phyloP scores from a whole-genome alignment of 2,797 vertebrate species.

The Heterohyrax brucei region DNA sequence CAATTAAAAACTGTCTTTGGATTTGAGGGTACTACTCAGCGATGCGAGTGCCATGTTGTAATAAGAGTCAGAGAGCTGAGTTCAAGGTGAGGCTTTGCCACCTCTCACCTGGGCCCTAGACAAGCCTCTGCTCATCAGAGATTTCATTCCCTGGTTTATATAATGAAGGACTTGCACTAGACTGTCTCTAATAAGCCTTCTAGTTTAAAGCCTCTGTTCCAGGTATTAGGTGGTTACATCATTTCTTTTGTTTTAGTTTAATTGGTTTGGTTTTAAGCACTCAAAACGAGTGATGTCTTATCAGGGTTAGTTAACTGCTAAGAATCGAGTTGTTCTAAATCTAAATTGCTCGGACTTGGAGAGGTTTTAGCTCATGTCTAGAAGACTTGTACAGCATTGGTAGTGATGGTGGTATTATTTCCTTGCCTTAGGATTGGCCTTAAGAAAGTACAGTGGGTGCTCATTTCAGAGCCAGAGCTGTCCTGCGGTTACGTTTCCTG shows the following conservation, averaged over 20 bases:
- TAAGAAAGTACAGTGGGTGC: slow-evolving; percentile 12
- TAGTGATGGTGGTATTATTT: slow-evolving; percentile 32
- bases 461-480: not conserved
- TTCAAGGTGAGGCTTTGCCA: not conserved
- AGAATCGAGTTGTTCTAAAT: slow-evolving; percentile 66
- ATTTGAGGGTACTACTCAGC: slow-evolving; percentile 31
- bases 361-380: slow-evolving; percentile 50
- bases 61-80: not conserved
- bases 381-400: not conserved
- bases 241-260: slow-evolving; percentile 68
- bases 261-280: slow-evolving; percentile 67
- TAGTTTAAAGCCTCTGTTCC: not conserved
- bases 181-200: not conserved
- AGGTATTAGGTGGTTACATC: not conserved
- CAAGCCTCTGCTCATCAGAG: not conserved
- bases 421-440: slow-evolving; percentile 64
- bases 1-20: not conserved
- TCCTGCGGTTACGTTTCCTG: slow-evolving; percentile 48
- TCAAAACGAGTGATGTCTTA: slow-evolving; percentile 61
- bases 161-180: not conserved
- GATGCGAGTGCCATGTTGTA: not conserved
- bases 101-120: slow-evolving; percentile 27
- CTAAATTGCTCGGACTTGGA: slow-evolving; percentile 62
- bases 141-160: slow-evolving; percentile 7
- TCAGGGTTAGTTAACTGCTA: slow-evolving; percentile 54